Evolutionary conservation across 2,797 vertebrate species (phyloP), one percentile per base, ranked within the genome.

Genomic region (Spinus pinus): DNA sequence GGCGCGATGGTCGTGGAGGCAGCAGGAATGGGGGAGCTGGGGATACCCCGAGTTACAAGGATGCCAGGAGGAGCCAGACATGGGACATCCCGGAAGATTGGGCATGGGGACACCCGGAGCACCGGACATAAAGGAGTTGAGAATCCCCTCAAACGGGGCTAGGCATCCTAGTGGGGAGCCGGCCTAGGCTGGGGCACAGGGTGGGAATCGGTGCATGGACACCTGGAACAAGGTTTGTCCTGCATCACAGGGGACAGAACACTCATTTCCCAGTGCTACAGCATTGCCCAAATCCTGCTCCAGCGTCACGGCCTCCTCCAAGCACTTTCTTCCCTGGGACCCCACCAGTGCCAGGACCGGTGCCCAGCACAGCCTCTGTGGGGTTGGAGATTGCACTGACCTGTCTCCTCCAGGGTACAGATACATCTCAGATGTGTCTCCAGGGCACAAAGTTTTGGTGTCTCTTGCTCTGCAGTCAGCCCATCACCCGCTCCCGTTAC

Each of bases 401-500:
- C 31, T 2, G 0, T 33, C 47, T 72, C 27, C 13, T 44, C 16
- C 42, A 28, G 50, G 5, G 6, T 5, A 15, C 3, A 1, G 69
- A 64, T 46, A 9, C 60, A 17, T 51, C 50, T 12, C 50, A 51
- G 50, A 6, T 51, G 51, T 53, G 19, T 53, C 14, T 46, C 17
- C 39, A 27, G 42, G 6, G 5, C 4, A 18, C 2, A 1, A 65
- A 60, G 10, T 64, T 54, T 44, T 37, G 67, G 41, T 22, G 21
- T 37, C 24, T 51, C 35, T 67, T 0, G 0, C 53, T 65, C 35
- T 58, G 57, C 41, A 13, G 0, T 5, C 50, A 46, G 37, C 37
- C 1, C 42, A 18, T 44, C 2, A 18, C 20, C 41, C 0, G 0
- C 58, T 49, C 53, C 2, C 4, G 4, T 2, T 7, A 6, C 27